Percentiles rank a stretch among this genome's conserved stretches.
These are phyloP conservation scores for Triops longicaudatus DNA, from an alignment of 1,140 invertebrate species.

Conservation along the genomic window DNA sequence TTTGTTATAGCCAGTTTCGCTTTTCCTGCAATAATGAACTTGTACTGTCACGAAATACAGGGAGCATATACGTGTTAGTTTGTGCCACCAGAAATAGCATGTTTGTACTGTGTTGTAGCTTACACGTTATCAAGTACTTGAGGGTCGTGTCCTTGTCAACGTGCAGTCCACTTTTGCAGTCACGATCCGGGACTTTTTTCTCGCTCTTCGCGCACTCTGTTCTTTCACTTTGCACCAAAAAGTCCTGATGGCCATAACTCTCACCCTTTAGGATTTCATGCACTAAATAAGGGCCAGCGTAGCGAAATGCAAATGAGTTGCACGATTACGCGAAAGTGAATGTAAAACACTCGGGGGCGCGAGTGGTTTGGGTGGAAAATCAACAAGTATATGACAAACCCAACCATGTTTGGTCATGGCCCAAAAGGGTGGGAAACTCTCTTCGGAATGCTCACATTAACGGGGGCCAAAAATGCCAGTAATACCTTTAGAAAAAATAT, in stretches of 20 bases:
- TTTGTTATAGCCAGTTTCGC: no score
- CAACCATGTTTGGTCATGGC: constrained; percentile 1
- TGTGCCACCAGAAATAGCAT: neutral
- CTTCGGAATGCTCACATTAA: neutral
- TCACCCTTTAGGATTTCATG: neutral
- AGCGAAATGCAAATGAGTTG: neutral
- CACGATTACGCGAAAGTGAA: neutral
- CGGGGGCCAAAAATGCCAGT: neutral
- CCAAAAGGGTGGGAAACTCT: neutral
- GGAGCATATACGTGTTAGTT: neutral
- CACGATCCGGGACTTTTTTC: neutral
- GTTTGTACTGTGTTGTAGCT: neutral
- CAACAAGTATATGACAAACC: neutral
- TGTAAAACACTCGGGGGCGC: neutral
- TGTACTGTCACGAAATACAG: neutral
- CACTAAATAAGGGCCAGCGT: neutral
- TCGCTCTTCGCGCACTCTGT: no score
- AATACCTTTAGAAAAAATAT: neutral
- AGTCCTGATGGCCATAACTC: neutral
- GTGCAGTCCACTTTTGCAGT: neutral
- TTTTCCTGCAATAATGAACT: no score
- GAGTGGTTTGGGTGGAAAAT: neutral
- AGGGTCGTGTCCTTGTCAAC: neutral
- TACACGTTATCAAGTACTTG: neutral
- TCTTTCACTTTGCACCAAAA: neutral